Percentiles rank a stretch among this genome's conserved stretches.
Evolutionary conservation across 2,888 invertebrate species (phyloP).

Genomic region (Piscicola geometra): DNA sequence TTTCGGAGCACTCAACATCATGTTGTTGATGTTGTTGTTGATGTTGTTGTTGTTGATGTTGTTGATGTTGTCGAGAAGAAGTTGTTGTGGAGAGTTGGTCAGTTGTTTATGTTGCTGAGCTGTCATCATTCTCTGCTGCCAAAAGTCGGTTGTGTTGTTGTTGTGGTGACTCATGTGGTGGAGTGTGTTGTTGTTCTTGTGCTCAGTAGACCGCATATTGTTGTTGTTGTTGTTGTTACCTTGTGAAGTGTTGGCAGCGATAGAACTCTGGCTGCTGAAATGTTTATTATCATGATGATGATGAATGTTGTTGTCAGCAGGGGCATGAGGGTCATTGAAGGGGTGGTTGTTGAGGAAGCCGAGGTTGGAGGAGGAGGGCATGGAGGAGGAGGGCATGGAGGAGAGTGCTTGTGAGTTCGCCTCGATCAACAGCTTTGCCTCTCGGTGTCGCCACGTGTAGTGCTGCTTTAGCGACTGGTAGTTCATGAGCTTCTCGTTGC

Average conservation of each 20-base stretch:
- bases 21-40: not conserved
- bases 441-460: constrained; percentile 42
- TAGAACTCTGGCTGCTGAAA: too few relatives aligned
- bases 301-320: not conserved
- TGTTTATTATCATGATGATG: not conserved
- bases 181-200: not conserved
- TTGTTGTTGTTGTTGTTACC: too few relatives aligned
- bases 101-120: constrained; percentile 13
- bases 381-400: not conserved
- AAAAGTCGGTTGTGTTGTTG: too few relatives aligned
- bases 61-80: not conserved
- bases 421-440: constrained; percentile 23
- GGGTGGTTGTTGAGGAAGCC: not conserved
- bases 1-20: not conserved
- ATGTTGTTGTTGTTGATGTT: too few relatives aligned
- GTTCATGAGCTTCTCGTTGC: constrained; percentile 42
- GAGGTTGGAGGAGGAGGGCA: constrained; percentile 1
- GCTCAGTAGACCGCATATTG: not conserved
- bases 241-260: too few relatives aligned
- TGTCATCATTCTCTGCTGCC: constrained; percentile 23
- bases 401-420: constrained; percentile 13
- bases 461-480: constrained; percentile 43
- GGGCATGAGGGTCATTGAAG: not conserved
- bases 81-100: not conserved
- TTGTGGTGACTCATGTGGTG: too few relatives aligned